These are phyloP conservation scores for Phania funesta DNA, from an alignment of 2,888 invertebrate species.

Conservation along the genomic window DNA sequence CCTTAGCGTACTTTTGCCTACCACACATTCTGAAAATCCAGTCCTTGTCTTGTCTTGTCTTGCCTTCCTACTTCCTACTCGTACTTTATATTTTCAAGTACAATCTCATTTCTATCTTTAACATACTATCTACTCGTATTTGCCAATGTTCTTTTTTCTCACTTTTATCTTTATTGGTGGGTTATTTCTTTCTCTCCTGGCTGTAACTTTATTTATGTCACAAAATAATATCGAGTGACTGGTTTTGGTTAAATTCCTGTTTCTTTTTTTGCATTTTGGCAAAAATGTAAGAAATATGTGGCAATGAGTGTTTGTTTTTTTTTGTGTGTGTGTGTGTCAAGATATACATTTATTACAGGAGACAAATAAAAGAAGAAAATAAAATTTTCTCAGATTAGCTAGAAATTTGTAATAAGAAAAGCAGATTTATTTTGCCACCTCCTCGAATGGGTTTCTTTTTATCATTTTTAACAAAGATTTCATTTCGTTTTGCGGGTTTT, in stretches of 20 bases:
- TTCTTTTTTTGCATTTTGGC: not conserved
- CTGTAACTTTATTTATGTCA: not conserved
- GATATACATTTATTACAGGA: constrained; percentile 6
- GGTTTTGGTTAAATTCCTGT: not conserved
- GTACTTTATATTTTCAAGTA: no score
- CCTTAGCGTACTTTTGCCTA: not conserved
- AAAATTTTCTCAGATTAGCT: constrained; percentile 5
- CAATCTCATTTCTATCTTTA: not conserved
- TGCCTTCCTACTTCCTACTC: no score
- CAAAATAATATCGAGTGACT: not conserved
- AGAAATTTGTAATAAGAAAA: not conserved
- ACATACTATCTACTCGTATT: constrained; percentile 4
- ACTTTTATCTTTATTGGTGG: not conserved
- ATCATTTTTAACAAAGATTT: not conserved
- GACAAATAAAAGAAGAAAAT: not conserved
- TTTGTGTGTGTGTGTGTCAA: not conserved
- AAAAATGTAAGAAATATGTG: not conserved
- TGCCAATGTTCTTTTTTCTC: not conserved
- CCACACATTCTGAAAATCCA: not conserved
- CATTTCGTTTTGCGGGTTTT: not conserved
- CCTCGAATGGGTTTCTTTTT: not conserved
- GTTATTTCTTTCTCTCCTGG: constrained; percentile 5
- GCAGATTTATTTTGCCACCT: constrained; percentile 15
- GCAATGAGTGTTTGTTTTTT: not conserved
- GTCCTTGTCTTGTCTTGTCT: not conserved